Evolutionary conservation across 2,797 vertebrate species (phyloP), one percentile per base, ranked within the genome.

Genomic region (Lemur catta): DNA sequence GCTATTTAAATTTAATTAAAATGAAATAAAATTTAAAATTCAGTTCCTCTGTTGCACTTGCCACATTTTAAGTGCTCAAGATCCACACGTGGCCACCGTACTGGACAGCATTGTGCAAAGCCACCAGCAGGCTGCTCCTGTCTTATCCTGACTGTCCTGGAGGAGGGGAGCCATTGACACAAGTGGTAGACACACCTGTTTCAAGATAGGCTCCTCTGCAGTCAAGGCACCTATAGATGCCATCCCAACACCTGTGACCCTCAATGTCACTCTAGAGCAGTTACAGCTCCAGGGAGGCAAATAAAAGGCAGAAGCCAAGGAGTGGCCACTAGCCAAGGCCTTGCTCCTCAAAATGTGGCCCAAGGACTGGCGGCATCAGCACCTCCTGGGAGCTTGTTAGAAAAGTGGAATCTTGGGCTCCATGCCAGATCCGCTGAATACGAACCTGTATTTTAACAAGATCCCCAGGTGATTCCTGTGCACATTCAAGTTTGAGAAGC

Each of bases 391-490:
- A 93, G 52, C 55, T 85, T 50, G 55, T 95, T 82, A 94, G 94
- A 84, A 33, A 33, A 11, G 20, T 57, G 76, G 90, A 9, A 10
- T n/a, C 67, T 35, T 0, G 1, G 84, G 67, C 50, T 92, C 41
- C 28, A 1, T 2, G 6, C 41, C 65, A 50, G 86, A 71, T 22
- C 57, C 8, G 17, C 63, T 48, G 91, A 85, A 80, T 20, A 10
- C 8, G 57, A 72, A 85, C 41, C 92, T 69, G 67, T 24, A 26
- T 67, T 65, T 93, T 90, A 94, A 97, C 78, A 55, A 94, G 76
- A 76, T 82, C 80, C 87, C 48, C 41, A 65, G 95, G 94, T 55
- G 74, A 86, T 24, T 71, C 80, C 57, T 38, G 65, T 17, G 43
- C 88, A 76, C n/a, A 1, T 89, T 96, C 65, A 94, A 67, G 81